Conservation (phyloP, 2,888 invertebrate species). For the Aphidoletes aphidimyza region DNA sequence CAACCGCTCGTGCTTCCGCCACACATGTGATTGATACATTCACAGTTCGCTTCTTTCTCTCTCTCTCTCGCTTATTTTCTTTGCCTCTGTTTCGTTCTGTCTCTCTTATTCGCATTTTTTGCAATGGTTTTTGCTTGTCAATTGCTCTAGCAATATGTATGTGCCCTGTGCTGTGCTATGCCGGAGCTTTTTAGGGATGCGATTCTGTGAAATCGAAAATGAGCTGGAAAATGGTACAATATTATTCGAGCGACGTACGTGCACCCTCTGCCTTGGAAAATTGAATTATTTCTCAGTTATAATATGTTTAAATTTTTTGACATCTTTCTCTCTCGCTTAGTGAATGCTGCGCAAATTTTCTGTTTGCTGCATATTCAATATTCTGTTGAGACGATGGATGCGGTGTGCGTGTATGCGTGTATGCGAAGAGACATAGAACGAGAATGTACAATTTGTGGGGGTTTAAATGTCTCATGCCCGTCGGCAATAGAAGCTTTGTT, state of each 20-base stretch:
- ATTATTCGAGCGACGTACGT: slow-evolving; percentile 41
- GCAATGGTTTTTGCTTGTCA: background rate
- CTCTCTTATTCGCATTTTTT: too few relatives aligned
- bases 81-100: background rate
- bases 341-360: slow-evolving; percentile 14
- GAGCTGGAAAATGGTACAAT: slow-evolving; percentile 31
- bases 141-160: background rate
- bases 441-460: too few relatives aligned
- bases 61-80: background rate
- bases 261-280: slow-evolving; percentile 27
- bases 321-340: slow-evolving; percentile 47
- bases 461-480: background rate
- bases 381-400: background rate
- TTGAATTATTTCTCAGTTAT: slow-evolving; percentile 48
- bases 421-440: too few relatives aligned
- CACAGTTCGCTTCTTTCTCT: background rate
- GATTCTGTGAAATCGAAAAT: slow-evolving; percentile 32
- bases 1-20: background rate
- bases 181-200: background rate
- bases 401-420: too few relatives aligned
- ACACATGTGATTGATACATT: slow-evolving; percentile 42
- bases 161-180: background rate
- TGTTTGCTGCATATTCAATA: slow-evolving; percentile 22
- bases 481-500: background rate
- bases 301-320: slow-evolving; percentile 52